Evolutionary conservation across 1,140 invertebrate genomes (phyloP).

Genomic region (Brachionus plicatilis): DNA sequence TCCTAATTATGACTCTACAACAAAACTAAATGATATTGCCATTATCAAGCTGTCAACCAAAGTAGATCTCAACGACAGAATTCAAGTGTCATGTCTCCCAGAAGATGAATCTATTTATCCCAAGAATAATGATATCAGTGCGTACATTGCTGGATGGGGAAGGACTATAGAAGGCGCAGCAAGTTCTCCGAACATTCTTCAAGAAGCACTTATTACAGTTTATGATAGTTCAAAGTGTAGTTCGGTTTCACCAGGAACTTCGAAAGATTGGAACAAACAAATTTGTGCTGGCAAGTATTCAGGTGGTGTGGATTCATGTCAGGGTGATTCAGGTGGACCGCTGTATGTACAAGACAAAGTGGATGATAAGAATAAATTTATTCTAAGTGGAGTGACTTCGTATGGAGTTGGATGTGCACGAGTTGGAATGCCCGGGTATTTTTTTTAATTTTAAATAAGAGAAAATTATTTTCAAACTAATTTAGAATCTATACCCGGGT

Average conservation of each 20-base stretch:
- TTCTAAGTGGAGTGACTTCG: background rate
- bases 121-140: background rate
- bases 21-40: background rate
- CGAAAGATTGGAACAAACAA: slow-evolving; percentile 7
- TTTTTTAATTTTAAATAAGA: background rate
- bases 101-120: background rate
- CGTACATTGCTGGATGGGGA: slow-evolving; percentile 11
- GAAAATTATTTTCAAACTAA: too few species aligned
- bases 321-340: slow-evolving; percentile 29
- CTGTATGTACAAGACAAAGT: background rate
- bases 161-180: background rate
- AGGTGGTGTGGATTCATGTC: slow-evolving; percentile 15
- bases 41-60: background rate
- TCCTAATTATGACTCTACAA: background rate
- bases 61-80: background rate
- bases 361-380: background rate
- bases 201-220: slow-evolving; percentile 1
- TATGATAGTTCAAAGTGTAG: background rate
- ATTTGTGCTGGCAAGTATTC: slow-evolving; percentile 11
- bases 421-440: background rate
- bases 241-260: background rate
- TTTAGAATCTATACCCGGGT: slow-evolving; percentile 1
- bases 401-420: slow-evolving; percentile 17
- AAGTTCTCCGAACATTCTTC: background rate
- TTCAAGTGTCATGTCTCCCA: slow-evolving; percentile 3